Base-by-base conservation (phyloP, 2,797 vertebrate species). In the Trachurus trachurus region DNA sequence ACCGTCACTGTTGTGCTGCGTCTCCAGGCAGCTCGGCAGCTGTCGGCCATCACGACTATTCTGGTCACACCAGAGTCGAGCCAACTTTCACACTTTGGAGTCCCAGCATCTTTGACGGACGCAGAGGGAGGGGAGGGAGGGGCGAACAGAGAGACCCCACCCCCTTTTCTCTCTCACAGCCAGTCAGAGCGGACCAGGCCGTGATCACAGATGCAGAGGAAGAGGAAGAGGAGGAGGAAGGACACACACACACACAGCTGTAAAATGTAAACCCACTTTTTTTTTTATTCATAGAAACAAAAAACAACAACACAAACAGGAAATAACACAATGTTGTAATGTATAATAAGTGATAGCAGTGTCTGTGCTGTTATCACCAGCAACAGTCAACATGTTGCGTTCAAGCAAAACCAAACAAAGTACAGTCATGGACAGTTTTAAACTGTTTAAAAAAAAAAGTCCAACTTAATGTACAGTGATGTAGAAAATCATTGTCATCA, bases 361-460 rank as follows among this genome's bases (percentile, higher is more conserved):
- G 56, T 80, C 74, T 65, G 49, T 64, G 78, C n/a, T 45, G 69
- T 60, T 60, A 39, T 84, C 66, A 73, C 37, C 61, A 59, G 65
- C 60, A 80, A 66, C 79, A 74, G 53, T 76, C 56, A 78, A 78
- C 53, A 63, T 63, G 45, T 93, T 94, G 94, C 93, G 94, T 94
- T 93, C 94, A 95, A 13, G 95, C 94, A 96, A 96, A 96, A 96
- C 94, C 90, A 94, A 91, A 95, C 91, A 96, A 96, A 96, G 96
- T 94, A 96, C 94, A 96, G 90, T 59, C 44, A 94, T 95, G 92
- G 94, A 96, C 92, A 85, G 92, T 94, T 82, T 74, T 6, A 37
- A 37, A 37, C 34, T 37, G 34, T 37, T 44, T 40, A 96, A 93
- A 96, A 97, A 97, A 95, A 56, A 86, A 71, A 73, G n/a, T 29